Conservation (phyloP, 2,797 vertebrate genomes). For the Typhlichthys eigenmanni region DNA sequence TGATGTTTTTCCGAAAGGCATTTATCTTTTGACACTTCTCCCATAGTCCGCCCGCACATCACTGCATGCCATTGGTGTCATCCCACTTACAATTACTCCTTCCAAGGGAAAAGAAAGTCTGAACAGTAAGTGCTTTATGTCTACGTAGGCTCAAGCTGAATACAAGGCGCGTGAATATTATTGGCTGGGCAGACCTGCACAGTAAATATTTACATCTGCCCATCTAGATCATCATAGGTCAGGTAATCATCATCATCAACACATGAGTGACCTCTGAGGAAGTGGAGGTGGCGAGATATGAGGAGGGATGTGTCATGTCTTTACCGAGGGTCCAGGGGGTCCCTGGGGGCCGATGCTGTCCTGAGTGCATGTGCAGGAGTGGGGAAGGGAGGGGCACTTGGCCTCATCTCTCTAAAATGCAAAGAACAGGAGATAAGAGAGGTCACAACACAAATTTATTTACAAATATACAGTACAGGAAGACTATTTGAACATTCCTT, state of each 20-base stretch:
- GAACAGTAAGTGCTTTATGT: constrained; percentile 27
- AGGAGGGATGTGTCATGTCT: constrained; percentile 20
- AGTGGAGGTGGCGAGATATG: constrained; percentile 20
- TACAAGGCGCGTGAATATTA: constrained; percentile 15
- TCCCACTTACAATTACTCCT: constrained; percentile 38
- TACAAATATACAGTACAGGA: too few species aligned
- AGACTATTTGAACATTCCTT: too few species aligned
- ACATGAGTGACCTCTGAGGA: constrained; percentile 17
- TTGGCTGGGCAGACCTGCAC: constrained; percentile 14
- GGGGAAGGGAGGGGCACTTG: constrained; percentile 94
- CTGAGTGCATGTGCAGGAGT: constrained; percentile 96
- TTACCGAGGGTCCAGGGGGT: constrained; percentile 93
- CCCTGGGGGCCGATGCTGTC: constrained; percentile 95
- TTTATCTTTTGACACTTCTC: constrained; percentile 69
- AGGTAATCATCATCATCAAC: constrained; percentile 17
- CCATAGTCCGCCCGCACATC: constrained; percentile 44
- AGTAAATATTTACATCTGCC: constrained; percentile 30
- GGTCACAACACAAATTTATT: neutral
- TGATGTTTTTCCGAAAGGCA: constrained; percentile 55
- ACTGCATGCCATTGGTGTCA: constrained; percentile 43
- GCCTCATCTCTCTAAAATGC: constrained; percentile 92
- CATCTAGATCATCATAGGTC: constrained; percentile 29
- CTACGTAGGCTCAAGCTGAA: constrained; percentile 14
- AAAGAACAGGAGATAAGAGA: constrained; percentile 21
- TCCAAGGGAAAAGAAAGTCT: constrained; percentile 43